Evolutionary conservation across 37 sponge, comb jelly and placozoan species (phyloP), one percentile per base, ranked within the genome.

Genomic region (Agelas oroides): DNA sequence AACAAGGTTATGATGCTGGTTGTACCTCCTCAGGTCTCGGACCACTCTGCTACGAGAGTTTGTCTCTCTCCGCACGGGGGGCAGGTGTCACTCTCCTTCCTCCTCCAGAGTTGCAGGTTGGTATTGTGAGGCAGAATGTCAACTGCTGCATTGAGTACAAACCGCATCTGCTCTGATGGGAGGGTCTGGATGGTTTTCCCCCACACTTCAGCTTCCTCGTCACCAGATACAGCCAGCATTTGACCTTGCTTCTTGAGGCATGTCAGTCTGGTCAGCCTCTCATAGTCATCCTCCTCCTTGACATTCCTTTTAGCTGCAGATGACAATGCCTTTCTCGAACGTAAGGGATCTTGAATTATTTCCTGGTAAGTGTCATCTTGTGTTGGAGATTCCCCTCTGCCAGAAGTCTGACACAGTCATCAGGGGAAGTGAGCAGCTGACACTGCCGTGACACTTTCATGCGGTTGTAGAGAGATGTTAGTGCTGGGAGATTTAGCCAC

Each of bases 401-500:
- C 23, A 68, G 2, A 5, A 27, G 36, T 68, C 69, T 68, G 20
- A 68, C 69, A 68, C 69, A 68, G 36, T 5, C 34, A 12, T 68
- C 69, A 33, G 35, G 34, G 35, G 69, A 68, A 2, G 36, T 68
- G 19, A 68, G 36, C 28, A 68, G 69, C 13, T 68, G 69, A 33
- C 69, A 68, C 35, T 68, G 69, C 32, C 69, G 31, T 46, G 62
- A 61, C 25, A 25, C 25, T 61, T 61, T 5, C 25, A 61, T 5
- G 23, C 62, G 36, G 34, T 68, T 68, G 69, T 68, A 33, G 12
- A 68, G 5, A 32, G 69, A 34, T 24, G 69, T 30, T 24, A 68
- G 6, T 19, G 35, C 19, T 20, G 69, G 69, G 31, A 68, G 69
- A 20, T 68, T 68, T 24, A 68, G 69, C 69, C 69, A 68, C 69